Evolutionary conservation across 2,888 invertebrate species (phyloP), one percentile per base, ranked within the genome.

Genomic region (Euplagia quadripunctaria): DNA sequence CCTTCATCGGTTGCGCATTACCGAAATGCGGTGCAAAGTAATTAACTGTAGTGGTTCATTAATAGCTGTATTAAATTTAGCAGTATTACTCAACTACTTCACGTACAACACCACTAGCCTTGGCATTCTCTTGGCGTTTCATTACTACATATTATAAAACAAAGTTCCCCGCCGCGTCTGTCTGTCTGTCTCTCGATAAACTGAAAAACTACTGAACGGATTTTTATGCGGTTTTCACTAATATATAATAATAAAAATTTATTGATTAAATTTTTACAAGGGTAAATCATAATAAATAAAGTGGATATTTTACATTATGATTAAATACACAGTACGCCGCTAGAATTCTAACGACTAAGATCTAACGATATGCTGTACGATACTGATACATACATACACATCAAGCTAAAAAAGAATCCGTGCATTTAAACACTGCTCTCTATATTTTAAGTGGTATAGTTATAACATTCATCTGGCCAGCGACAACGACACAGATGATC

Each of bases 21-120:
- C 66, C 64, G 75, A 73, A 78, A 63, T 72, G 16, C 64, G 42
- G 86, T 83, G 85, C 72, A 87, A 89, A 89, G 87, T 91, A 88
- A 93, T 93, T 91, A 92, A 88, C 89, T 76, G 77, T 89, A 90
- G 89, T 89, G 89, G 86, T 88, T 79, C 86, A 91, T 92, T 92
- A 92, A 93, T 91, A 91, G 90, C 77, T 76, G 86, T 85, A 90
- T 90, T 91, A 89, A 91, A 92, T 91, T 91, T 85, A 80, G 76
- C 72, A 70, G 52, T 88, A 78, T 90, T 82, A 81, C 75, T 52
- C 52, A 69, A 85, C 85, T 74, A 78, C 79, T 82, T 82, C 41
- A 73, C 68, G 69, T 78, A 12, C 52, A 69, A 16, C 66, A 64
- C 72, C 20, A 66, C 64, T 16, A 8, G 14, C 42, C 1, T 49